Base-by-base conservation (phyloP, 1,140 invertebrate genomes). In the Nephila pilipes region DNA sequence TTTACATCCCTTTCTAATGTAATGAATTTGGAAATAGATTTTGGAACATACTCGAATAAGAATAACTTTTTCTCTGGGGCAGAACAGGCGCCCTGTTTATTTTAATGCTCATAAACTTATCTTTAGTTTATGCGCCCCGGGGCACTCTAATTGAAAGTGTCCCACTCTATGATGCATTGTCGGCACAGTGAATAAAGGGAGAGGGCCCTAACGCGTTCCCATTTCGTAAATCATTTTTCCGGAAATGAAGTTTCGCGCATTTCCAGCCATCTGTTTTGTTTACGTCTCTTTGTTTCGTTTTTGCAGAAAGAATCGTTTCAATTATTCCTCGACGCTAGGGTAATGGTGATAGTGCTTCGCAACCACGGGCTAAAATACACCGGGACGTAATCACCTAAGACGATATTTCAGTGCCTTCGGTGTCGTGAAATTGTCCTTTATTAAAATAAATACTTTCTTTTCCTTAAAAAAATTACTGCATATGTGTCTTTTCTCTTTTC, bases 1-100 rank as follows among this genome's bases (percentile, higher is more conserved):
- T 80, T 80, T 80, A 80, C 54, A 36, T 90, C 63, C 14, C 81
- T 55, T 83, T 57, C 69, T 69, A 46, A 55, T 46, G 87, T 75
- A 90, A 90, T 79, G 88, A 80, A 79, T 80, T 90, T 55, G 63
- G 87, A 88, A 88, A 88, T 90, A 55, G 69, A 90, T 80, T 90
- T 90, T 60, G n/a, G n/a, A 83, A 83, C 55, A 55, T 14, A 75
- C 69, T 75, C 32, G 29, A 36, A 36, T 18, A 32, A 18, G 69
- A 32, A 75, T 32, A 29, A 16, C 69, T 36, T 75, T 75, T 75
- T 75, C 69, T 36, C 29, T 20, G 16, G 69, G 29, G 29, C 14
- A 25, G 12, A 65, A 65, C n/a, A n/a, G 60, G 60, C 6, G n/a
- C 18, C 16, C 69, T 75, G 69, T 75, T 75, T 75, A 32, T 75